These are phyloP conservation scores for Trachelus stipa DNA, from an alignment of 2,888 invertebrate genomes.

Conservation along the genomic window DNA sequence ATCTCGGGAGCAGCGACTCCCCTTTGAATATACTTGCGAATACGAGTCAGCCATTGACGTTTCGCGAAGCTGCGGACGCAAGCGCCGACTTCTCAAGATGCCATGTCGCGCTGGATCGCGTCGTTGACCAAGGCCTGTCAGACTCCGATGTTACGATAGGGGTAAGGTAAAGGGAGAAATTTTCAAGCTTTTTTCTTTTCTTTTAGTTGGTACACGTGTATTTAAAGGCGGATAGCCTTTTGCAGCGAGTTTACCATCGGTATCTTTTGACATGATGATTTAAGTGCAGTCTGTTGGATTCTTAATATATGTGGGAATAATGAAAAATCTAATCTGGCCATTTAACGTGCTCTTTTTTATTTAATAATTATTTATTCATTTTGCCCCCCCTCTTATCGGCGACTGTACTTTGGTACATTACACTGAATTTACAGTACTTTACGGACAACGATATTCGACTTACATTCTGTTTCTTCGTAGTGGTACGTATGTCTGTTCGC, in stretches of 20 bases:
- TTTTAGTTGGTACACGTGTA: not conserved
- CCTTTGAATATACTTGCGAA: not conserved
- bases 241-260: not conserved
- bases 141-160: not conserved
- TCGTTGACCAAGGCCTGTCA: not conserved
- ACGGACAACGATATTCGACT: not conserved
- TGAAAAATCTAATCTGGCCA: not conserved
- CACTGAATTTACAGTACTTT: not conserved
- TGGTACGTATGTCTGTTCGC: not conserved
- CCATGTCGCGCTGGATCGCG: not conserved
- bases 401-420: no score
- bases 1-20: not conserved
- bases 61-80: not conserved
- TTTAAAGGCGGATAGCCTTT: not conserved
- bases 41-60: not conserved
- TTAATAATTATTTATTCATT: not conserved
- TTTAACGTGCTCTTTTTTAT: not conserved
- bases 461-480: not conserved
- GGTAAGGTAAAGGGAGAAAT: not conserved
- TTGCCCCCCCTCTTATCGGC: not conserved
- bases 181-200: not conserved
- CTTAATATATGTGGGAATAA: not conserved
- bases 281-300: not conserved
- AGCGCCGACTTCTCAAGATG: not conserved
- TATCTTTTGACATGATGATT: not conserved